Evolutionary conservation across 2,797 vertebrate species (phyloP).

Genomic region (Hafferia zeledoni): DNA sequence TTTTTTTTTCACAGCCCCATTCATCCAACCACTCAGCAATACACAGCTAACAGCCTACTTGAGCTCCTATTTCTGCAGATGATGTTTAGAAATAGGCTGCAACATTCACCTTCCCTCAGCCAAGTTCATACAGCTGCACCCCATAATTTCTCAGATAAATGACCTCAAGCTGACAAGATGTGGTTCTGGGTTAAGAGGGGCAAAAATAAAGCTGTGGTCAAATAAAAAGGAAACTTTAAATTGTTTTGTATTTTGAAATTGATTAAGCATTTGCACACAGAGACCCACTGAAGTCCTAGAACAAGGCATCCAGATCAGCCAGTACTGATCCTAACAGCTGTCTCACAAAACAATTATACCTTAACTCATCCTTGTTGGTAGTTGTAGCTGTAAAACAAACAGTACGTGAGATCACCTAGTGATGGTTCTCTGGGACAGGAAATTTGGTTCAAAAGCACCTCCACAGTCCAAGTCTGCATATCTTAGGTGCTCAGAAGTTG

Average conservation of each 20-base stretch:
- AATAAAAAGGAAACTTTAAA: slow-evolving; percentile 21
- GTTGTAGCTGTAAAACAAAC: not conserved
- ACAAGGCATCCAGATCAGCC: not conserved
- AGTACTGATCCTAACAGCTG: not conserved
- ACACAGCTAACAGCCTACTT: not conserved
- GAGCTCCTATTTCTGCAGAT: not conserved
- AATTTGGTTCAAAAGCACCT: not conserved
- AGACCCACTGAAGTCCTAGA: not conserved
- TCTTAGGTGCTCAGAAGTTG: not conserved
- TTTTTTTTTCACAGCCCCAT: not conserved
- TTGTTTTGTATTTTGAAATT: slow-evolving; percentile 31
- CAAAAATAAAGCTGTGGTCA: not conserved
- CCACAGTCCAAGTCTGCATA: not conserved
- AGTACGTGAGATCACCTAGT: not conserved
- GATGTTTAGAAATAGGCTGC: not conserved
- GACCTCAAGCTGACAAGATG: not conserved
- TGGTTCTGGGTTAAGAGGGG: not conserved
- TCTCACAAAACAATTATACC: not conserved
- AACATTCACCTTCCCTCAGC: not conserved
- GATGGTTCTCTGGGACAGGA: not conserved
- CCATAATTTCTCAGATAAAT: not conserved
- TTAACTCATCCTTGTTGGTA: not conserved
- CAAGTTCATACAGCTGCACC: not conserved
- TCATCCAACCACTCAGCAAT: not conserved
- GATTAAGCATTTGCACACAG: not conserved